These are phyloP conservation scores for Unio pictorum DNA, from an alignment of 2,888 invertebrate genomes.

Conservation along the genomic window DNA sequence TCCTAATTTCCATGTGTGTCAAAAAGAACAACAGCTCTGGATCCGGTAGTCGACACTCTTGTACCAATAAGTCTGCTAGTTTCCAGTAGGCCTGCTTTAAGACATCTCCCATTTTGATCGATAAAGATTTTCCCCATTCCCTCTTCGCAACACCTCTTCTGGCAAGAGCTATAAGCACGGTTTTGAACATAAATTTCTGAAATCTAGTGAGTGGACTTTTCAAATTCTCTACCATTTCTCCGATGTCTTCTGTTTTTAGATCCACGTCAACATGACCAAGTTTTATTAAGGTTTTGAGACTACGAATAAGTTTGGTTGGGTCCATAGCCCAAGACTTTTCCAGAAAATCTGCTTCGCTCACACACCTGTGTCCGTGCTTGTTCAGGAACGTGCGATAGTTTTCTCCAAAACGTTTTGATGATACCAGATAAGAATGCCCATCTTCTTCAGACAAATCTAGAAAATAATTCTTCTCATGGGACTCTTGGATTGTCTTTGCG, in stretches of 20 bases:
- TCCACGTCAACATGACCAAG: neutral
- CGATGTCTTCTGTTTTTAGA: neutral
- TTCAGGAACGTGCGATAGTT: constrained; percentile 5
- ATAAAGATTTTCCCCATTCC: constrained; percentile 4
- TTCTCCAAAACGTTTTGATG: no score
- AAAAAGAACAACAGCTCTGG: constrained; percentile 1
- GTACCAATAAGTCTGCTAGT: constrained; percentile 5
- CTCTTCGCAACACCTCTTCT: constrained; percentile 2
- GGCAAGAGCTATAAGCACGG: neutral
- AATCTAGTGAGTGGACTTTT: constrained; percentile 1
- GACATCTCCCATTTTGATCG: constrained; percentile 1
- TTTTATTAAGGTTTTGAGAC: neutral
- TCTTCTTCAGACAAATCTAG: neutral
- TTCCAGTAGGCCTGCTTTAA: constrained; percentile 6
- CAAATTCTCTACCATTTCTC: constrained; percentile 3
- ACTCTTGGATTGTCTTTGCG: constrained; percentile 2
- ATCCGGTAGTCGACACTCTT: constrained; percentile 2
- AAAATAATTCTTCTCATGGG: neutral
- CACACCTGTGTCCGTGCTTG: constrained; percentile 4
- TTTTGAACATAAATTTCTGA: neutral
- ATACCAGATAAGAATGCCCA: neutral
- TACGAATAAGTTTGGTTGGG: neutral
- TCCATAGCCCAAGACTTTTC: constrained; percentile 7
- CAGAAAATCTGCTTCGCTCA: constrained; percentile 3
- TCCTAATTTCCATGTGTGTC: constrained; percentile 3